phyloP scores from a whole-genome alignment of 2,888 invertebrate genomes.

The Sphaerophoria rueppellii region DNA sequence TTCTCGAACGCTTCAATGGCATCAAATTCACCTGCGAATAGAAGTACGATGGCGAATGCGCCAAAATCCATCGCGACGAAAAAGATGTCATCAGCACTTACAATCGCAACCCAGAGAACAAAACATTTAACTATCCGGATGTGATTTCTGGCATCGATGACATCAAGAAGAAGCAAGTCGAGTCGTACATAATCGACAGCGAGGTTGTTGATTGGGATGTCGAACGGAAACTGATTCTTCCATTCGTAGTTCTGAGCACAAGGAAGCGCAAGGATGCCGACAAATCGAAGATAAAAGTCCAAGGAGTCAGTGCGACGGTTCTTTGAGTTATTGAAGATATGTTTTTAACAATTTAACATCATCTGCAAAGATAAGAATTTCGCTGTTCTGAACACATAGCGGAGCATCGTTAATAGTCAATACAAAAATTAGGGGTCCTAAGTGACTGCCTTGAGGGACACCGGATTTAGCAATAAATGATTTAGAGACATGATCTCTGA shows the following conservation, averaged over 20 bases:
- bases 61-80: constrained; percentile 92
- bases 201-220: constrained; percentile 99
- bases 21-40: constrained; percentile 98
- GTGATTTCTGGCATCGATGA: constrained; percentile 88
- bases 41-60: constrained; percentile 99
- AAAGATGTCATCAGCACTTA: constrained; percentile 90
- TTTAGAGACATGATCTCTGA: too few species aligned
- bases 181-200: constrained; percentile 95
- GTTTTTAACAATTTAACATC: too few species aligned
- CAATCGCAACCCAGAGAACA: constrained; percentile 98
- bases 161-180: constrained; percentile 84
- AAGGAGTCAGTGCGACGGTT: too few species aligned
- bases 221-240: constrained; percentile 93
- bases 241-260: constrained; percentile 97
- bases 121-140: constrained; percentile 98
- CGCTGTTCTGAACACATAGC: too few species aligned
- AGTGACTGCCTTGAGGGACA: too few species aligned
- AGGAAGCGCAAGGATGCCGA: constrained; percentile 93
- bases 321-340: too few species aligned
- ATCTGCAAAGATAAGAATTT: too few species aligned
- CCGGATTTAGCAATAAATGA: too few species aligned
- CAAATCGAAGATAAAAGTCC: constrained; percentile 84
- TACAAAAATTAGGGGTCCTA: too few species aligned
- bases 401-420: too few species aligned
- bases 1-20: constrained; percentile 91